These are phyloP conservation scores for Tapirus indicus DNA, from an alignment of 2,797 vertebrate species.

Conservation along the genomic window DNA sequence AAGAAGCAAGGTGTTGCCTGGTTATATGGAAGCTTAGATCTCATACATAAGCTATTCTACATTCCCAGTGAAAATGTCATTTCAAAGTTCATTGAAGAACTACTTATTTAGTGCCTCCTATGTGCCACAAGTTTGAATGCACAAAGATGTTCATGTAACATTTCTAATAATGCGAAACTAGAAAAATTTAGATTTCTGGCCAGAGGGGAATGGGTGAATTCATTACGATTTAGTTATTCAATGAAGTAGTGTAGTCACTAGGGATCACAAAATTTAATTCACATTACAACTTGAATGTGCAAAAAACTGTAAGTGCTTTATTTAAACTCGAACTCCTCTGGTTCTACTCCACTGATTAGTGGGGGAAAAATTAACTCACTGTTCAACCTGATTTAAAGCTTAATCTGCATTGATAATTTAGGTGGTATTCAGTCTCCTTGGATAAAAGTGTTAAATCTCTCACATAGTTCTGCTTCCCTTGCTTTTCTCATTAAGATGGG, in stretches of 20 bases:
- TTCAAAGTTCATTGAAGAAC: neutral
- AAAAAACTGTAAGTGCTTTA: neutral
- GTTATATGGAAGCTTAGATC: neutral
- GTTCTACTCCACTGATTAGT: neutral
- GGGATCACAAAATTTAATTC: conserved; percentile 10
- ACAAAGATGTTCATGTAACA: neutral
- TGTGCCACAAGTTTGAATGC: neutral
- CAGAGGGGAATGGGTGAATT: neutral
- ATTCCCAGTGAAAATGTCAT: neutral
- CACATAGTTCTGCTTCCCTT: neutral
- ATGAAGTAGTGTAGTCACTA: neutral
- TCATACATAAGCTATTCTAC: neutral
- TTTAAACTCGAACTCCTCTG: neutral
- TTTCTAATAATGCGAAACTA: neutral
- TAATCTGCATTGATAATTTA: neutral
- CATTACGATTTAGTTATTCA: neutral
- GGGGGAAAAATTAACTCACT: neutral
- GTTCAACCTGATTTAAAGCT: conserved; percentile 20
- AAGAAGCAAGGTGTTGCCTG: neutral
- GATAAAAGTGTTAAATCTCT: neutral
- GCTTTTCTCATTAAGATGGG: neutral
- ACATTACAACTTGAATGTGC: neutral
- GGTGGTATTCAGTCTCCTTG: neutral
- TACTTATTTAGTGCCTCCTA: neutral
- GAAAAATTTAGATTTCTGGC: neutral